Base-by-base conservation (phyloP, 1,140 invertebrate species). In the Drosophila paulistorum region DNA sequence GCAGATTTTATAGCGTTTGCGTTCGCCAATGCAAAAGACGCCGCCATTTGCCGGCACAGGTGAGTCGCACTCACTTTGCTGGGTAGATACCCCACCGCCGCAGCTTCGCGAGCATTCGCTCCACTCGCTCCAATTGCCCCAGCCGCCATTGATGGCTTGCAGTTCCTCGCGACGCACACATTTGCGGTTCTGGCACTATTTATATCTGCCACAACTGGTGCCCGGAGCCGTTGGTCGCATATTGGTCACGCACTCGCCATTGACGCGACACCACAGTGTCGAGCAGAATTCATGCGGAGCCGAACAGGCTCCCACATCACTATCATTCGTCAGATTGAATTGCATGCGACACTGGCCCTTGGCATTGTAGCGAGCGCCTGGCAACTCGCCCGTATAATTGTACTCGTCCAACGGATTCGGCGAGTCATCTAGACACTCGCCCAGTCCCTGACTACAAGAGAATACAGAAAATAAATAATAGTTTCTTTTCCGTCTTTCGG, bases 151-250 rank as follows among this genome's bases (percentile, higher is more conserved):
- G 3, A 96, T 95, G n/a, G 96, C 95, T 30, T 93, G 93, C 0
- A 96, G 95, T 51, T 97, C 95, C 33, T 95, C 95, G 42, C 96
- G 96, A 1, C 94, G 94, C 4, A 97, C 96, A 92, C 97, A 98
- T 68, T 95, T 93, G 55, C 96, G 96, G 81, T 96, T 95, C 82
- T 96, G 95, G 91, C 97, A 98, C 97, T 97, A 98, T 96, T 96
- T 97, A 91, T 97, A 95, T 76, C 95, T 94, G 3, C 96, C 97
- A 91, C 97, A 98, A 61, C 95, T 93, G 1, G 97, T 98, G 17
- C 97, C 97, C 10, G 96, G 96, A 1, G 97, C 97, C 5, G 97
- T 96, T 0, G 97, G 96, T 71, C 97, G 94, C 74, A 98, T 92
- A 92, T 96, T 95, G 1, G 97, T 97, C 14, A 96, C 95, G 90